Conservation (phyloP, 2,113 vertebrate species). For the Martes martes region DNA sequence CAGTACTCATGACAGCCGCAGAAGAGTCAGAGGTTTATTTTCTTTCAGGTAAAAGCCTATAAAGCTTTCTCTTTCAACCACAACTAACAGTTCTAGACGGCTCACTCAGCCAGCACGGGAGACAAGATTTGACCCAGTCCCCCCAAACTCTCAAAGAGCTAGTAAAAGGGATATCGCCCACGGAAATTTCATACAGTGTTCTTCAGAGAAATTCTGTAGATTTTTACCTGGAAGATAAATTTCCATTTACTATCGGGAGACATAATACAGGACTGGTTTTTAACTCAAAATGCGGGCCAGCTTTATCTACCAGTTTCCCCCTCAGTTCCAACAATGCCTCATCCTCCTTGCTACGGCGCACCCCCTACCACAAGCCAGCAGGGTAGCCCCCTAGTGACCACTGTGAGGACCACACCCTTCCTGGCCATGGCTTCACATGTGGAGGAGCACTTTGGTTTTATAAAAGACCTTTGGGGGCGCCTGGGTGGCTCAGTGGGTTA, state of each 20-base stretch:
- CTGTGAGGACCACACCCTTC: neutral
- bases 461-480: neutral
- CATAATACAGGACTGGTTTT: neutral
- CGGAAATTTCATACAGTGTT: neutral
- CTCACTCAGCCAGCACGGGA: neutral
- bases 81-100: neutral
- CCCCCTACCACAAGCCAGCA: neutral
- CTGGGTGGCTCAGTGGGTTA: no score
- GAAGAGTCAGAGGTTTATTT: neutral
- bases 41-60: neutral
- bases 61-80: neutral
- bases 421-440: neutral
- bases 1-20: neutral
- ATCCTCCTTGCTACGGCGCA: accelerated
- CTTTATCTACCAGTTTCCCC: neutral
- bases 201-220: neutral
- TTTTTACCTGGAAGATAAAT: neutral
- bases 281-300: neutral
- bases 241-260: neutral
- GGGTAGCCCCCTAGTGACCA: no score
- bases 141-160: neutral
- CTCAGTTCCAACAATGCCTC: neutral
- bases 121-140: neutral
- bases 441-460: neutral
- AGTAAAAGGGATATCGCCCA: neutral